These are phyloP conservation scores for Disparrhopalites patrizii DNA, from an alignment of 2,888 invertebrate genomes.

Conservation along the genomic window DNA sequence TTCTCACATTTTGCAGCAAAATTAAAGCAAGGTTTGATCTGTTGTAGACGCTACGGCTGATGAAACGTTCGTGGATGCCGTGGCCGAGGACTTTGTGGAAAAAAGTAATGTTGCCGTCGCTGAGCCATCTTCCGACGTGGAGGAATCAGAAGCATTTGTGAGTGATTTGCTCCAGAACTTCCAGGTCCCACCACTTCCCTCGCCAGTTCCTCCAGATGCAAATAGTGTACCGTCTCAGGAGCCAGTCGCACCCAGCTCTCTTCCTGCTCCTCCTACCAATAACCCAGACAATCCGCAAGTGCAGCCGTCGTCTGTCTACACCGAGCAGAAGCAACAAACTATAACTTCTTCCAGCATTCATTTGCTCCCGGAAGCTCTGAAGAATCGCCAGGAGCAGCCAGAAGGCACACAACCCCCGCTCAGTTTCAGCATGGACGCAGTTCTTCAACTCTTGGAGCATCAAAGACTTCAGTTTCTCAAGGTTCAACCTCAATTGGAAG, in stretches of 20 bases:
- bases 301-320: background rate
- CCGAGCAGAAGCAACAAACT: background rate
- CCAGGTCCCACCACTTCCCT: slow-evolving; percentile 15
- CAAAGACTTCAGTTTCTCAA: slow-evolving; percentile 12
- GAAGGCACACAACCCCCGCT: background rate
- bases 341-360: background rate
- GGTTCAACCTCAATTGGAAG: too few species aligned
- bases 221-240: background rate
- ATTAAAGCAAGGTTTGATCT: background rate
- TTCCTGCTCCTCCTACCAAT: too few species aligned
- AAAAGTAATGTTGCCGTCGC: slow-evolving; percentile 24
- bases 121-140: slow-evolving; percentile 34
- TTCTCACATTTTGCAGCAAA: too few species aligned
- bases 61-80: slow-evolving; percentile 18
- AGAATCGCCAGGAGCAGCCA: background rate
- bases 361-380: background rate
- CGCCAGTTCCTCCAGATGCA: slow-evolving; percentile 5
- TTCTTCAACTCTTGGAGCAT: slow-evolving; percentile 12
- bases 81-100: background rate
- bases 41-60: background rate
- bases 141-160: slow-evolving; percentile 39
- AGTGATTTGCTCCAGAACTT: slow-evolving; percentile 46
- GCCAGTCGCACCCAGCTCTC: background rate
- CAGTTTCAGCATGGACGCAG: slow-evolving; percentile 13
- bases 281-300: background rate